These are phyloP conservation scores for Ophonus ardosiacus DNA, from an alignment of 2,888 invertebrate genomes.

Conservation along the genomic window DNA sequence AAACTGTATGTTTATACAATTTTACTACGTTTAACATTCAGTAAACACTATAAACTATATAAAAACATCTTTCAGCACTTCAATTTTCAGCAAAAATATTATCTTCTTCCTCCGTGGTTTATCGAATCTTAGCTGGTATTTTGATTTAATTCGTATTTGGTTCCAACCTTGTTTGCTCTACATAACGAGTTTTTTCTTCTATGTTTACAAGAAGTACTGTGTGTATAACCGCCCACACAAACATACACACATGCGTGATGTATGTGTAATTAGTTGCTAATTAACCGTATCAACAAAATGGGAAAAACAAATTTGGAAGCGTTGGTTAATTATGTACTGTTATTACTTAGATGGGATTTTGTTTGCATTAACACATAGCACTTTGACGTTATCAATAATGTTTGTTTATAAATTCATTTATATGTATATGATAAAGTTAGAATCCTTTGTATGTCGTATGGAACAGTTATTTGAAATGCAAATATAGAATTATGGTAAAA, in stretches of 20 bases:
- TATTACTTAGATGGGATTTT: background rate
- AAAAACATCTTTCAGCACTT: background rate
- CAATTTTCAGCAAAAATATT: background rate
- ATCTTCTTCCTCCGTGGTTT: background rate
- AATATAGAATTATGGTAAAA: background rate
- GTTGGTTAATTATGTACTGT: conserved; percentile 38
- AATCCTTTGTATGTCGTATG: background rate
- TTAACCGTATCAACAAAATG: conserved; percentile 31
- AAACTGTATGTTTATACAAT: too few species aligned
- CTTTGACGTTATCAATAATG: background rate
- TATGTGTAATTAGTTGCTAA: conserved; percentile 18
- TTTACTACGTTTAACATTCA: background rate
- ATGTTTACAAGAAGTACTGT: background rate
- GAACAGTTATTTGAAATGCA: background rate
- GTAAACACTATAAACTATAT: background rate
- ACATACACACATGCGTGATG: background rate
- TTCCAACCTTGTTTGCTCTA: background rate
- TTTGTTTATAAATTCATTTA: background rate
- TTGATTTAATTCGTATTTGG: background rate
- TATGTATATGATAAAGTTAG: background rate
- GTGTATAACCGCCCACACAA: background rate
- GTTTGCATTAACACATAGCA: background rate
- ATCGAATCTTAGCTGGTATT: background rate
- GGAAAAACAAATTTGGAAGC: conserved; percentile 34
- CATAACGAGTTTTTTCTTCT: conserved; percentile 5